phyloP scores from a whole-genome alignment of 23 tunicate genomes.

The Trididemnum clinides region DNA sequence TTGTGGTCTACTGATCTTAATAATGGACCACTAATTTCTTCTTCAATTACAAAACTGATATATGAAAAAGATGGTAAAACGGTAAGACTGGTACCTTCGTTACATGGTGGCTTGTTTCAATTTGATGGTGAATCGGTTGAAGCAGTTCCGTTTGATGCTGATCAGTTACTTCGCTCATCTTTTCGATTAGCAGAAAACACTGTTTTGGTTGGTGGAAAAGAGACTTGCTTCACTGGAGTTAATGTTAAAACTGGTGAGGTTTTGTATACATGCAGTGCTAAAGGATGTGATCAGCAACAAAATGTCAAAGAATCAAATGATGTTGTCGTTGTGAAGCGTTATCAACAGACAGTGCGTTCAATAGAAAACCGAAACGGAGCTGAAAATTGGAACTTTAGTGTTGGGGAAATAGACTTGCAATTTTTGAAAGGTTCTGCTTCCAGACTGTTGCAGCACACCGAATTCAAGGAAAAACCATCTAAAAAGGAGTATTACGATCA shows the following conservation, averaged over 20 bases:
- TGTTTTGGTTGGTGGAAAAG: conserved; percentile 80
- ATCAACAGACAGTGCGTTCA: conserved; percentile 77
- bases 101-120: conserved; percentile 79
- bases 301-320: conserved; percentile 34
- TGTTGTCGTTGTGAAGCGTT: conserved; percentile 67
- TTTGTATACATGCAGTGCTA: conserved; percentile 51
- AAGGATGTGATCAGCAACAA: conserved; percentile 67
- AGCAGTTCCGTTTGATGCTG: conserved; percentile 90
- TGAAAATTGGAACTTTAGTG: conserved; percentile 94
- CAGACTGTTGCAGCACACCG: conserved; percentile 27
- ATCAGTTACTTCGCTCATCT: conserved; percentile 61
- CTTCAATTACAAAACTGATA: conserved; percentile 62
- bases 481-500: neutral
- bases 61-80: conserved; percentile 76
- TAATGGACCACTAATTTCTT: conserved; percentile 72
- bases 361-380: conserved; percentile 79
- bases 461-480: neutral
- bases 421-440: conserved; percentile 60
- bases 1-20: conserved; percentile 50
- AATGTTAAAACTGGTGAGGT: conserved; percentile 59
- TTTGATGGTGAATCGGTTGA: conserved; percentile 88
- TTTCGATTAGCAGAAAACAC: conserved; percentile 59
- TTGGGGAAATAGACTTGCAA: conserved; percentile 75
- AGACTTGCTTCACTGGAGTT: conserved; percentile 66
- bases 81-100: conserved; percentile 79